Percentiles rank a stretch among this genome's conserved stretches.
Evolutionary conservation across 2,888 invertebrate genomes (phyloP).

Genomic region (Tenodera sinensis): DNA sequence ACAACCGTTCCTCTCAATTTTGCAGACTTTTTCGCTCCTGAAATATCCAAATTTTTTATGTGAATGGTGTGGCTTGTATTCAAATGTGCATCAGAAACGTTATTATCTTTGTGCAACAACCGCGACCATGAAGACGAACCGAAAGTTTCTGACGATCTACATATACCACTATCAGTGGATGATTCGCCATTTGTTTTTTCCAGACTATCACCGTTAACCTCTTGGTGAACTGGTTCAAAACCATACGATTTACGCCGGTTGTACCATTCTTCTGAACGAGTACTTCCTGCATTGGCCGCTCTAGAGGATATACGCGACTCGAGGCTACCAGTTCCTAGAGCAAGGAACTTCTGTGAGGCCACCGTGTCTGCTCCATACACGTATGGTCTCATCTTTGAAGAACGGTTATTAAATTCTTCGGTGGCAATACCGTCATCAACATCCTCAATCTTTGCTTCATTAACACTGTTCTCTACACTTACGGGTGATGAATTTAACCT

Average conservation of each 20-base stretch:
- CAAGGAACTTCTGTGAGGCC: conserved; percentile 24
- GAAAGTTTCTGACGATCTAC: conserved; percentile 66
- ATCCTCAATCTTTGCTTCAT: conserved; percentile 35
- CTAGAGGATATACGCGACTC: conserved; percentile 47
- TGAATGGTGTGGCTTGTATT: conserved; percentile 7
- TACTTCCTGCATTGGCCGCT: conserved; percentile 43
- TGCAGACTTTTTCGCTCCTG: not conserved
- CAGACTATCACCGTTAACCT: conserved; percentile 25
- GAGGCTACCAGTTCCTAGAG: conserved; percentile 46
- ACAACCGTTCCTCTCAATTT: conserved; percentile 22
- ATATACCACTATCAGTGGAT: conserved; percentile 75
- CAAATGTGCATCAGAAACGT: not conserved
- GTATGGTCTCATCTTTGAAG: conserved; percentile 45
- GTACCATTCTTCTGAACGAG: conserved; percentile 64
- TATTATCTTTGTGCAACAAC: not conserved
- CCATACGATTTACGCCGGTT: conserved; percentile 73
- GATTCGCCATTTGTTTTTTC: conserved; percentile 38
- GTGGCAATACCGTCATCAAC: conserved; percentile 49
- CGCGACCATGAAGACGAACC: conserved; percentile 40
- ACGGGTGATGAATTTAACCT: conserved; percentile 44
- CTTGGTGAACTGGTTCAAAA: conserved; percentile 56
- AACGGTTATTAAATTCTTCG: conserved; percentile 39
- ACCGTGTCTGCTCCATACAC: conserved; percentile 47
- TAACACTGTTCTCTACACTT: not conserved
- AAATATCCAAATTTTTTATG: not conserved